Conservation (phyloP, 2,888 invertebrate genomes). For the Amblyteles armatorius region DNA sequence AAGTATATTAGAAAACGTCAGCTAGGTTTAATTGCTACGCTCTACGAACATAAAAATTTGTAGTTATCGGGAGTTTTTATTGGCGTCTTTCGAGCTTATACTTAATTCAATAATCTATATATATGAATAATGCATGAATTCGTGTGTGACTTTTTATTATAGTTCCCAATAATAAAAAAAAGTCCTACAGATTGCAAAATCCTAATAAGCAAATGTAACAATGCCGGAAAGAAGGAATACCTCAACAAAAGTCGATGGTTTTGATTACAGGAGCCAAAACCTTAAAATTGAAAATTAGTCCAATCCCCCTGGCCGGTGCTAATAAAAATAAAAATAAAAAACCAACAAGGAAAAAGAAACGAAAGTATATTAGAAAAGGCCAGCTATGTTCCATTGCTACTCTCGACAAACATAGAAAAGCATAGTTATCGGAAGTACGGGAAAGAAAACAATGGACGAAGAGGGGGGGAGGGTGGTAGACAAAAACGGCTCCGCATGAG, state of each 20-base stretch:
- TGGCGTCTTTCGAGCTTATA: background rate
- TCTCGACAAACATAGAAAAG: slow-evolving; percentile 40
- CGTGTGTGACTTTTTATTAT: background rate
- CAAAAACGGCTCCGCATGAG: slow-evolving; percentile 44
- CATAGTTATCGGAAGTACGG: slow-evolving; percentile 51
- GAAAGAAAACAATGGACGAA: slow-evolving; percentile 50
- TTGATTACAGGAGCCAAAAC: slow-evolving; percentile 25
- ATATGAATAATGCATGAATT: background rate
- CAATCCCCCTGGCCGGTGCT: slow-evolving; percentile 27
- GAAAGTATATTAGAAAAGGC: slow-evolving; percentile 41
- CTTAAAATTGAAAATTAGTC: slow-evolving; percentile 2
- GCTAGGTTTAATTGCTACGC: background rate
- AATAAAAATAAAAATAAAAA: slow-evolving; percentile 33
- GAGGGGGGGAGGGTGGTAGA: background rate
- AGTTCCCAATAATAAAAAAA: background rate
- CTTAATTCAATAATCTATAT: background rate
- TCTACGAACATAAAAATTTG: slow-evolving; percentile 12
- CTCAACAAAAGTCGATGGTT: slow-evolving; percentile 11
- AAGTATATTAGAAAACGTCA: slow-evolving; percentile 34
- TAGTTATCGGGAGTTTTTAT: slow-evolving; percentile 44
- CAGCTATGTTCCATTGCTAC: background rate
- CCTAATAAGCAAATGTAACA: background rate
- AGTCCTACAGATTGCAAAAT: background rate
- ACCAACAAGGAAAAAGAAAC: slow-evolving; percentile 4
- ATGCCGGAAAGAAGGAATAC: slow-evolving; percentile 14